phyloP scores from a whole-genome alignment of 1,140 invertebrate species.

The Leptinotarsa undecemlineata region DNA sequence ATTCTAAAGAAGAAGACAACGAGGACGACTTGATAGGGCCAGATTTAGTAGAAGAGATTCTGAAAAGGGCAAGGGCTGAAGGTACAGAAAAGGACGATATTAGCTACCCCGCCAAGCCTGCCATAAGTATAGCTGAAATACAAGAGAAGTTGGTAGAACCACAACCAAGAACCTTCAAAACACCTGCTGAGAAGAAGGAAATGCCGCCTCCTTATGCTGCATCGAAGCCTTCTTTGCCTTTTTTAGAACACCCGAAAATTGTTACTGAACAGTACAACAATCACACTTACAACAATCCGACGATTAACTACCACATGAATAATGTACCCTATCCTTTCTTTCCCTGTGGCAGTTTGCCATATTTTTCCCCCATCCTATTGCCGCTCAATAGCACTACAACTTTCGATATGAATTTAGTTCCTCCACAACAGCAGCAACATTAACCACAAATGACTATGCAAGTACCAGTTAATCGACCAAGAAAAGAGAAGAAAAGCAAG shows the following conservation, averaged over 20 bases:
- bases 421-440: slow-evolving; percentile 4
- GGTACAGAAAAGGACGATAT: slow-evolving; percentile 37
- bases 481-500: slow-evolving; percentile 18
- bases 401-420: slow-evolving; percentile 21
- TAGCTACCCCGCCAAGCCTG: slow-evolving; percentile 44
- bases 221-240: slow-evolving; percentile 9
- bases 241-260: slow-evolving; percentile 23
- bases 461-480: background rate
- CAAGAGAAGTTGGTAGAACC: slow-evolving; percentile 30
- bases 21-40: slow-evolving; percentile 18
- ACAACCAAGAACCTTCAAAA: slow-evolving; percentile 36
- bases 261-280: slow-evolving; percentile 45
- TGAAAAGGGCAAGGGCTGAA: slow-evolving; percentile 23
- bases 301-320: slow-evolving; percentile 47
- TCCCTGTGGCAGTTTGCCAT: slow-evolving; percentile 17
- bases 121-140: slow-evolving; percentile 47
- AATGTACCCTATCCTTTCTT: slow-evolving; percentile 37
- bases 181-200: slow-evolving; percentile 43
- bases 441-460: background rate
- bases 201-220: slow-evolving; percentile 31
- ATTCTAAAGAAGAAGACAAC: slow-evolving; percentile 19
- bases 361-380: slow-evolving; percentile 21
- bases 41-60: slow-evolving; percentile 27
- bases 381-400: slow-evolving; percentile 18
- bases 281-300: slow-evolving; percentile 46